Percentiles rank a stretch among this genome's conserved stretches.
Conservation (phyloP, 1,140 invertebrate genomes). For the Drosophila auraria region DNA sequence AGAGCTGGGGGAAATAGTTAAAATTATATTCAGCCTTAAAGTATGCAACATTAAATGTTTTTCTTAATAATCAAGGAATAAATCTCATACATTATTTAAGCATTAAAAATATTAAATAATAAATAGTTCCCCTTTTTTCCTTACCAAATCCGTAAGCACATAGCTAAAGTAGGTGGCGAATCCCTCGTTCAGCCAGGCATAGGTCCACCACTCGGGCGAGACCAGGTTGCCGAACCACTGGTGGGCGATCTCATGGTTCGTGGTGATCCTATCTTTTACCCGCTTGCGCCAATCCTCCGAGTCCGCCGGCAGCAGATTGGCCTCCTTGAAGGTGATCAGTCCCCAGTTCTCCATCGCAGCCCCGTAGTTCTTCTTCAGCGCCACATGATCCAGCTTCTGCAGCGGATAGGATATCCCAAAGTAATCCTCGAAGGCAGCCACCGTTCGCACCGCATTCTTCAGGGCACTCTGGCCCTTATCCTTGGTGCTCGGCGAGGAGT, state of each 20-base stretch:
- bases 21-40: not conserved
- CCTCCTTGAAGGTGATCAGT: constrained; percentile 89
- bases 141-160: constrained; percentile 86
- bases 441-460: constrained; percentile 86
- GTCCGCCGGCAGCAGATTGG: constrained; percentile 34
- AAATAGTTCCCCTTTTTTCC: not conserved
- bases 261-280: constrained; percentile 65
- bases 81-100: too few relatives aligned
- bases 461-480: constrained; percentile 87
- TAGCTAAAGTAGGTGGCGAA: constrained; percentile 90
- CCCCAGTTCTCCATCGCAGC: constrained; percentile 96
- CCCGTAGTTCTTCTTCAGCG: constrained; percentile 91
- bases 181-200: constrained; percentile 87
- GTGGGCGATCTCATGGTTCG: constrained; percentile 89
- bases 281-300: constrained; percentile 25
- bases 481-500: constrained; percentile 87
- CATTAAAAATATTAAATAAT: too few relatives aligned
- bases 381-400: constrained; percentile 89
- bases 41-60: not conserved
- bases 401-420: constrained; percentile 85
- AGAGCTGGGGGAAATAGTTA: constrained; percentile 83
- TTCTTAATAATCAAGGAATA: too few relatives aligned
- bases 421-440: constrained; percentile 86
- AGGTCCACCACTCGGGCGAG: constrained; percentile 86
- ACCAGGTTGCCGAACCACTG: constrained; percentile 91